A percentile compares a stretch with the other conserved stretches of the same genome.
Evolutionary conservation across 2,888 invertebrate species (phyloP).

Genomic region (Lomographa bimaculata): DNA sequence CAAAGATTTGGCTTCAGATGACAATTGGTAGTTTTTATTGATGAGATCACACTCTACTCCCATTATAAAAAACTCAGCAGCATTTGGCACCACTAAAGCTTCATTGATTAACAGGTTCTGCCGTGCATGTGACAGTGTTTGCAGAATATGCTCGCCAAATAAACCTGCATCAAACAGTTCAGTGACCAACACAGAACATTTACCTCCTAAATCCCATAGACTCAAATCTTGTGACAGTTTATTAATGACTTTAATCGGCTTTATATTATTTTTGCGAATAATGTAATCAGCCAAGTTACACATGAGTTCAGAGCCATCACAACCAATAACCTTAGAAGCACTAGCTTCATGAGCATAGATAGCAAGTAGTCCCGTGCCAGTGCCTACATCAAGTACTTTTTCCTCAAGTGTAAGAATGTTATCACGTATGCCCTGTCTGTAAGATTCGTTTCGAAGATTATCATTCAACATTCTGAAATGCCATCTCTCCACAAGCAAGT

Average conservation of each 20-base stretch:
- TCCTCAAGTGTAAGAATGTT: slow-evolving; percentile 70
- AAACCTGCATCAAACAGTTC: slow-evolving; percentile 92
- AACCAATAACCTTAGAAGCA: slow-evolving; percentile 84
- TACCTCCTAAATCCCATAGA: slow-evolving; percentile 78
- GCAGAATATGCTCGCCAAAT: slow-evolving; percentile 89
- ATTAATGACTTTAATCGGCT: slow-evolving; percentile 77
- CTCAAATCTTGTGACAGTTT: slow-evolving; percentile 84
- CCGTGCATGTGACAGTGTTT: slow-evolving; percentile 88
- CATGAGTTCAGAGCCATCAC: slow-evolving; percentile 87
- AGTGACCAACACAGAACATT: slow-evolving; percentile 86
- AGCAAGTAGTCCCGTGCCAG: slow-evolving; percentile 90
- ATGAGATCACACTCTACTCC: slow-evolving; percentile 84
- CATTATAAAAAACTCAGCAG: slow-evolving; percentile 85
- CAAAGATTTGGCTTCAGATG: slow-evolving; percentile 44
- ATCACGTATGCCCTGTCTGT: slow-evolving; percentile 84
- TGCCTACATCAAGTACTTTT: slow-evolving; percentile 88
- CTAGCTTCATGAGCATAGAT: slow-evolving; percentile 85
- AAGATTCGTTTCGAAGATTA: slow-evolving; percentile 86
- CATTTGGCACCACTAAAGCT: slow-evolving; percentile 84
- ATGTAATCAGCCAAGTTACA: slow-evolving; percentile 77
- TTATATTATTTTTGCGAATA: slow-evolving; percentile 76
- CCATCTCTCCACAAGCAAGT: slow-evolving; percentile 89
- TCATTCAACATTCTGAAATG: slow-evolving; percentile 94
- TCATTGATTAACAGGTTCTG: slow-evolving; percentile 76
- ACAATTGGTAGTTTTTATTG: slow-evolving; percentile 71